phyloP scores from a whole-genome alignment of 2,888 invertebrate species.

The Spisula solida region DNA sequence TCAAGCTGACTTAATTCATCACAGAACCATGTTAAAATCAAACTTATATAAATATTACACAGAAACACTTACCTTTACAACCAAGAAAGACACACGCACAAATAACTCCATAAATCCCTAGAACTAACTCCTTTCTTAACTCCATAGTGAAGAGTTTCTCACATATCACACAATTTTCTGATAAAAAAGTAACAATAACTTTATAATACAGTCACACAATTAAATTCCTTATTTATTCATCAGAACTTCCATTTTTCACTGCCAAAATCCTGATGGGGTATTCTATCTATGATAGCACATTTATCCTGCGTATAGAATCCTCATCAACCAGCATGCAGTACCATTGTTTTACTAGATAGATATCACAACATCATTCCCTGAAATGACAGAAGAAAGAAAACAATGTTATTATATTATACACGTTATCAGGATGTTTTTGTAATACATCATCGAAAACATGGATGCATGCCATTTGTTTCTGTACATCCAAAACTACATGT shows the following conservation, averaged over 20 bases:
- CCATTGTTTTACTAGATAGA: slow-evolving; percentile 26
- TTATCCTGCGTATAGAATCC: neutral
- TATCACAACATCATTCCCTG: slow-evolving; percentile 38
- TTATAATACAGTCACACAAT: neutral
- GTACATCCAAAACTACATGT: neutral
- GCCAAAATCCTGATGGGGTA: neutral
- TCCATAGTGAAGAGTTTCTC: slow-evolving; percentile 31
- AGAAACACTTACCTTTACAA: neutral
- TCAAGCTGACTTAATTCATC: no score
- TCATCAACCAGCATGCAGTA: neutral
- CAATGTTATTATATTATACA: slow-evolving; percentile 4
- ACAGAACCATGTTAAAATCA: no score
- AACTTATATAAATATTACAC: neutral
- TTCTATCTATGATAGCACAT: neutral
- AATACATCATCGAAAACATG: neutral
- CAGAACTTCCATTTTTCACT: neutral
- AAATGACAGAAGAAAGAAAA: slow-evolving; percentile 45
- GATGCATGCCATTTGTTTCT: neutral
- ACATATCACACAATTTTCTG: slow-evolving; percentile 31
- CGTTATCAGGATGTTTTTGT: neutral
- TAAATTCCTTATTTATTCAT: slow-evolving; percentile 10
- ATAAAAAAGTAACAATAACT: neutral
- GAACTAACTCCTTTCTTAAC: slow-evolving; percentile 23
- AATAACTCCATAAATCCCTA: neutral
- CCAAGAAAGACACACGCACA: neutral